A percentile compares a stretch with the other conserved stretches of the same genome.
phyloP scores from a whole-genome alignment of 2,797 vertebrate species.

The Columba guinea region DNA sequence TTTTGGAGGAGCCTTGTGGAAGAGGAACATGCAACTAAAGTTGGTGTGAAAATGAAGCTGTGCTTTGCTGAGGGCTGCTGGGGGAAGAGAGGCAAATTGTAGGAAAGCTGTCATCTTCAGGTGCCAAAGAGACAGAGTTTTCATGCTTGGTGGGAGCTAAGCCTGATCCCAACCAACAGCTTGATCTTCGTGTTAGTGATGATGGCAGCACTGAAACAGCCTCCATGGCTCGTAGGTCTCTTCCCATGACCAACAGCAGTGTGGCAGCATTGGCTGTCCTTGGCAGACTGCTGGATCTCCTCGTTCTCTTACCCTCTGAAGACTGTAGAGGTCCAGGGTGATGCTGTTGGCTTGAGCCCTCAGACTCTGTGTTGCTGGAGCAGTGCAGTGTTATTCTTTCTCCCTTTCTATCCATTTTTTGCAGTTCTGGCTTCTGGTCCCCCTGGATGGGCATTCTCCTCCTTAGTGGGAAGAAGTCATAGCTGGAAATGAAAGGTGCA shows the following conservation, averaged over 20 bases:
- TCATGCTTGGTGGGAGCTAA: neutral
- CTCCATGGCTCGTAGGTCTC: fast-evolving
- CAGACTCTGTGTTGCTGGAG: fast-evolving
- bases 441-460: fast-evolving
- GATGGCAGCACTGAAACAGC: fast-evolving
- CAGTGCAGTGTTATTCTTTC: neutral
- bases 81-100: fast-evolving
- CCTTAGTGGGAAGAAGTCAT: fast-evolving
- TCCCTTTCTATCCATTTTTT: fast-evolving
- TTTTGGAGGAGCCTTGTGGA: fast-evolving
- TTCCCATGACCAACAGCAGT: fast-evolving
- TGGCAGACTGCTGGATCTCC: neutral
- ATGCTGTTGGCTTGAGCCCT: fast-evolving
- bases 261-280: neutral
- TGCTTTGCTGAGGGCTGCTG: neutral
- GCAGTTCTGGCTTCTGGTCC: neutral
- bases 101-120: neutral
- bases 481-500: neutral
- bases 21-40: neutral
- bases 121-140: neutral
- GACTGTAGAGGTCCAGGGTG: fast-evolving
- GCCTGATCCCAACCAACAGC: neutral
- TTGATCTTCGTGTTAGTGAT: neutral
- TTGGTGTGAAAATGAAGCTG: neutral
- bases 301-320: neutral